Evolutionary conservation across 2,113 vertebrate genomes (phyloP), one percentile per base, ranked within the genome.

Genomic region (Pseudorasbora parva): DNA sequence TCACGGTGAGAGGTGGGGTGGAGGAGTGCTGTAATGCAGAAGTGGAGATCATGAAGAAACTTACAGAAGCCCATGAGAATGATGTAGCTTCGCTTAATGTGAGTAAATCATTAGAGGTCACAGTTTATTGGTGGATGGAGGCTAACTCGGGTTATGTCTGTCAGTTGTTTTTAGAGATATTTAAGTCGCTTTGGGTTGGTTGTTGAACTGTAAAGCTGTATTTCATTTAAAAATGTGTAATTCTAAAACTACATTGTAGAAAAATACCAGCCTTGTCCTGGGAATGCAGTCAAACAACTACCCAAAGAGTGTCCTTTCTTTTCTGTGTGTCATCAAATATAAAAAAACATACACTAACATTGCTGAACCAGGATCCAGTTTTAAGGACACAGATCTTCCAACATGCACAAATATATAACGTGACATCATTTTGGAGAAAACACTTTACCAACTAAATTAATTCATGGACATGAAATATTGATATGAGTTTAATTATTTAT

Each of bases 1-100:
- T 99, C 94, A 97, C 95, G 0, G 95, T 99, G 91, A 96, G 94
- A 87, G 97, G 97, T 85, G 91, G 88, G 60, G 91, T 89, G 0
- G 97, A 96, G 49, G 95, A 94, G 0, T 95, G 95, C 86, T 95
- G 94, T 90, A 95, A 37, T 11, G 97, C 97, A 0, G 93, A 98
- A 88, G 91, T 83, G 76, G 96, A 97, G 92, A 97, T 98, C 81
- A 97, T 95, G 96, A 97, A 94, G 94, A 98, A 98, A 85, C 93
- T 98, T 49, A 94, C 96, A 14, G 97, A 98, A 89, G 97, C 96
- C 89, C 96, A 97, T 0, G 97, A 98, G 89, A 98, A 95, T 0
- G 97, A 99, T 51, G 83, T 97, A 77, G 95, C 97, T 93, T 95
- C 97, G 0, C 88, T 96, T 78, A 96, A 95, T 8, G 97, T 99